Evolutionary conservation across 1,140 invertebrate species (phyloP), one percentile per base, ranked within the genome.

Genomic region (Oscheius sp.): DNA sequence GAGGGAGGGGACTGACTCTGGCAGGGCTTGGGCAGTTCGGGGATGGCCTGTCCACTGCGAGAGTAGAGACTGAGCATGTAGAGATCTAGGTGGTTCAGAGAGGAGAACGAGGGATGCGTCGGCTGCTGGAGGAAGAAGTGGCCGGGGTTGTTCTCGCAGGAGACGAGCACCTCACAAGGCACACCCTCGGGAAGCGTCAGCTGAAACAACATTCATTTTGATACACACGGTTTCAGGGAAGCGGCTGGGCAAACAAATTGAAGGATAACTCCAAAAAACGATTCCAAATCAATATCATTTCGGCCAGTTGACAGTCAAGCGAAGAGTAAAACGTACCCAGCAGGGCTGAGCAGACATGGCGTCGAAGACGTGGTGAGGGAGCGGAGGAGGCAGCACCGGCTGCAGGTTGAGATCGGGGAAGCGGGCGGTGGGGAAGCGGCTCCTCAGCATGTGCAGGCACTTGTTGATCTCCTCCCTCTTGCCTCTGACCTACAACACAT

Each of bases 61-160:
- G 79, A 80, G 79, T 89, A 89, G 52, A 86, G 85, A 7, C 78
- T 74, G 13, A 81, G 83, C 86, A 89, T 88, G 66, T 82, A 85
- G 49, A 89, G 88, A 81, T 92, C 91, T 38, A 97, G 87, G 49
- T 89, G 86, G 77, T 90, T 89, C 63, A 97, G 87, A n/a, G 89
- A 89, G 1, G 91, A 90, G 87, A 91, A 94, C 0, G 92, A 90
- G 0, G 94, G 93, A 87, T 97, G 94, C 55, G 92, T 91, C 10
- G 92, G 93, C 83, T 95, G 69, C 83, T 97, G 94, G 35, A 97
- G 87, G 86, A 97, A 97, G 77, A 95, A 87, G 82, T 93, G 91
- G 63, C 90, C 90, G 23, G 92, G 90, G 77, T 89, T 89, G 4
- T 93, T 89, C 75, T 95, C 89, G 77, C 90, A 90, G 78, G 91